Base-by-base conservation (phyloP, 2,888 invertebrate species). In the Drosophila testacea region DNA sequence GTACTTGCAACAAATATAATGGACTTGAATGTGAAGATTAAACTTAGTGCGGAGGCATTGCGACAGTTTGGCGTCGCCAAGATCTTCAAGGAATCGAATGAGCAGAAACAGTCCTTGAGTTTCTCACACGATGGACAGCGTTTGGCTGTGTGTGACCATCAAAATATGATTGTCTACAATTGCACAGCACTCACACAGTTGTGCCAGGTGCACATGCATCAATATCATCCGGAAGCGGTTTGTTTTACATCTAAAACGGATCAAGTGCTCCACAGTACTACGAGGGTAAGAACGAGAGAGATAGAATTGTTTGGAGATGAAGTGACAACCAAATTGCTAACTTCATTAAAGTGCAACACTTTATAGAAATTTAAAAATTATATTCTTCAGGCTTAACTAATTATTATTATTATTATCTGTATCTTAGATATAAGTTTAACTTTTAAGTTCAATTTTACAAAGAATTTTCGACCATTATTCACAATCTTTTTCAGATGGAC, bases 171-270 rank as follows among this genome's bases (percentile, higher is more conserved):
- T 3, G 4, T 79, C n/a, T 74, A 69, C 48, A 51, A 64, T 30
- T 69, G 76, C 50, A 28, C 4, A 4, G 32, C 22, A 0, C 42
- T 72, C 27, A 10, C 36, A 9, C 44, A 61, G 41, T 6, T 65
- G 9, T 56, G 42, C 7, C 59, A 71, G 46, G 57, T 78, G 11
- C 50, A 47, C 5, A 62, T 82, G 70, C 60, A 36, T 10, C 36
- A 42, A 11, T 82, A 62, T 65, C 42, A 28, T 1, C 78, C 83
- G 0, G 69, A 85, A 44, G 39, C 57, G 44, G 69, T 74, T n/a
- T 69, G 83, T 10, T 82, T 80, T 10, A 60, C 74, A 0, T 50
- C 68, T 2, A 42, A 28, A 6, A 51, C 32, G 6, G 50, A 74
- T 44, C 64, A 41, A 13, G 10, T 69, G 30, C 38, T 83, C 57